phyloP scores from a whole-genome alignment of 2,113 vertebrate genomes.

The Hippocampus mohnikei region DNA sequence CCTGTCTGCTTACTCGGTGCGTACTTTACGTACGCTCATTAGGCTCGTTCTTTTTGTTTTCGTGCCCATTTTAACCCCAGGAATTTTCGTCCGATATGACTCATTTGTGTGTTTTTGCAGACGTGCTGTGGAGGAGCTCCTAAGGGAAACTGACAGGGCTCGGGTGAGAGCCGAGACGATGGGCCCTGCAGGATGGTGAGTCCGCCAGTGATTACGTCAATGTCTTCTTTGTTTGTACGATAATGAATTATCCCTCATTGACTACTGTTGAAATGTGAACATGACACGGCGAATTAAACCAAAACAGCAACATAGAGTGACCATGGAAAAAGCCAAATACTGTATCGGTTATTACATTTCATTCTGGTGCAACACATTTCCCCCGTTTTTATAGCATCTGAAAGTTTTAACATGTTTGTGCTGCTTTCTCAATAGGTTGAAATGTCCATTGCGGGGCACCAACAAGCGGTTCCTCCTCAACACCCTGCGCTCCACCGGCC shows the following conservation, averaged over 20 bases:
- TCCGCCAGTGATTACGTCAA: not conserved
- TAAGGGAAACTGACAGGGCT: constrained; percentile 89
- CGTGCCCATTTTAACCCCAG: too few species aligned
- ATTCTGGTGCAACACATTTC: not conserved
- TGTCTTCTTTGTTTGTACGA: not conserved
- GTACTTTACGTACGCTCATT: constrained; percentile 21
- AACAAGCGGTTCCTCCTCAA: constrained; percentile 97
- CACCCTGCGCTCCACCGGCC: constrained; percentile 86
- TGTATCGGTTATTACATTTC: too few species aligned
- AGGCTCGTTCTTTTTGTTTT: not conserved
- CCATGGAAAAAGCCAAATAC: too few species aligned
- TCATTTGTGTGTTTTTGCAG: constrained; percentile 56
- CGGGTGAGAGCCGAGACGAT: constrained; percentile 93
- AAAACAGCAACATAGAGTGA: too few species aligned
- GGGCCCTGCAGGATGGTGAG: constrained; percentile 96
- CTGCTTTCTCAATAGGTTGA: constrained; percentile 78
- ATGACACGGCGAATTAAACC: too few species aligned
- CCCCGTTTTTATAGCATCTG: not conserved
- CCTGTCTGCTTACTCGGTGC: constrained; percentile 11
- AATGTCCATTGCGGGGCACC: constrained; percentile 87
- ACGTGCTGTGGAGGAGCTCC: constrained; percentile 91
- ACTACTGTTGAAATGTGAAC: not conserved
- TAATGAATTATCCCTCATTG: not conserved
- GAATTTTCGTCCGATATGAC: not conserved
- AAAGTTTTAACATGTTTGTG: not conserved